Base-by-base conservation (phyloP, 2,113 vertebrate species). In the Synchiropus splendidus region DNA sequence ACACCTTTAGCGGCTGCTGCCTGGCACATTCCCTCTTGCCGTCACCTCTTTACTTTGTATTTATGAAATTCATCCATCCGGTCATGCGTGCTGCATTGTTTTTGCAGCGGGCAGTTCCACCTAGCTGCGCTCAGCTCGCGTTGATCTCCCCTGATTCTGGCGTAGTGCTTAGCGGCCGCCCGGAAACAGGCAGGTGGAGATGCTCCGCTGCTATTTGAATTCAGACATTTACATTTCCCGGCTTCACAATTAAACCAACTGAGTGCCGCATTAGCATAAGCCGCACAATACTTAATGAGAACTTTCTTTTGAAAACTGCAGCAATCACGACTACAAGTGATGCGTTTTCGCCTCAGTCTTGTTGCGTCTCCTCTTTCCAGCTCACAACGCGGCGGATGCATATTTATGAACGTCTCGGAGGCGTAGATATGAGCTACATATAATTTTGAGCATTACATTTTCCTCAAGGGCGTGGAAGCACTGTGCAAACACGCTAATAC, bases 221-320 rank as follows among this genome's bases (percentile, higher is more conserved):
- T n/a, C n/a, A n/a, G n/a, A n/a, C n/a, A n/a, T n/a, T n/a, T n/a
- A n/a, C 31, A 48, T 63, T 40, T 32, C 35, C 39, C 33, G 18
- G 9, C 13, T 48, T 31, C 44, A 50, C 33, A 50, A 39, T 55
- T 39, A 56, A 64, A 12, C 48, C 43, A 27, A 13, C 27, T 15
- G 21, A 45, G 34, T 15, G 13, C 15, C 33, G 31, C 16, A 56
- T 67, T 67, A 56, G 14, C n/a, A n/a, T n/a, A n/a, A n/a, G n/a
- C n/a, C n/a, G n/a, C n/a, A n/a, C n/a, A 65, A 56, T 39, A 45
- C 39, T 18, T 31, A 66, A 62, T 62, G 58, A 65, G 27, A 33
- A 18, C 21, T 36, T 53, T 35, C 16, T 14, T 49, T 36, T 49
- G 32, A 42, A 12, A 27, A 14, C 16, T 18, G 13, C 33, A 45